Evolutionary conservation across 2,797 vertebrate species (phyloP).

Genomic region (Loriculus beryllinus): DNA sequence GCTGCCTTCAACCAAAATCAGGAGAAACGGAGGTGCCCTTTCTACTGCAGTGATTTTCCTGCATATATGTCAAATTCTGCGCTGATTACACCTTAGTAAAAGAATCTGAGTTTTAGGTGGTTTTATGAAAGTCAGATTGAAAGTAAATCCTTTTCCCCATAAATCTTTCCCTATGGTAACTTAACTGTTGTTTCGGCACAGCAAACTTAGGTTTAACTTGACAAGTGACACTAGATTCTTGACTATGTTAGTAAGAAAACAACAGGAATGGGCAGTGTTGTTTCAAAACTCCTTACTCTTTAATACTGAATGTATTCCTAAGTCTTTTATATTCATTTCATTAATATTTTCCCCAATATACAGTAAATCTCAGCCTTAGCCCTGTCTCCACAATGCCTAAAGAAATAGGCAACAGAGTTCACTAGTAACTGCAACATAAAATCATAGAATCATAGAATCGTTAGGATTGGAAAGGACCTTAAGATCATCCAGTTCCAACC

Average conservation of each 20-base stretch:
- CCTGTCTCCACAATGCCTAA: neutral
- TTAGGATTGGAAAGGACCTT: too few species aligned
- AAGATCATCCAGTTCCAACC: too few species aligned
- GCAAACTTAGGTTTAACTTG: neutral
- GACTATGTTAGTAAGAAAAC: neutral
- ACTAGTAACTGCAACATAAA: neutral
- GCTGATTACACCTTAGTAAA: neutral
- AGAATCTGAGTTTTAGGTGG: neutral
- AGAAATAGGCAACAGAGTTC: constrained; percentile 14
- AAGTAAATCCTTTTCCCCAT: neutral
- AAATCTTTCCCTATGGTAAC: neutral
- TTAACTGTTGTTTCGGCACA: neutral
- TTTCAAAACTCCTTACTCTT: neutral
- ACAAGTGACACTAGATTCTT: neutral
- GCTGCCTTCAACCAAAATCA: neutral
- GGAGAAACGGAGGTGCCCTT: neutral
- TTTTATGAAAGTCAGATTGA: neutral
- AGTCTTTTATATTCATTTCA: neutral
- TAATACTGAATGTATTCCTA: neutral
- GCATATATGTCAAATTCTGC: neutral
- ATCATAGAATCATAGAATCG: too few species aligned
- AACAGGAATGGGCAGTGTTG: neutral
- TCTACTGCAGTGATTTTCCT: neutral
- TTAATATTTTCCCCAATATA: neutral
- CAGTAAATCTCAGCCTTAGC: constrained; percentile 16